These are phyloP conservation scores for Netelia inedita DNA, from an alignment of 2,888 invertebrate genomes.

Conservation along the genomic window DNA sequence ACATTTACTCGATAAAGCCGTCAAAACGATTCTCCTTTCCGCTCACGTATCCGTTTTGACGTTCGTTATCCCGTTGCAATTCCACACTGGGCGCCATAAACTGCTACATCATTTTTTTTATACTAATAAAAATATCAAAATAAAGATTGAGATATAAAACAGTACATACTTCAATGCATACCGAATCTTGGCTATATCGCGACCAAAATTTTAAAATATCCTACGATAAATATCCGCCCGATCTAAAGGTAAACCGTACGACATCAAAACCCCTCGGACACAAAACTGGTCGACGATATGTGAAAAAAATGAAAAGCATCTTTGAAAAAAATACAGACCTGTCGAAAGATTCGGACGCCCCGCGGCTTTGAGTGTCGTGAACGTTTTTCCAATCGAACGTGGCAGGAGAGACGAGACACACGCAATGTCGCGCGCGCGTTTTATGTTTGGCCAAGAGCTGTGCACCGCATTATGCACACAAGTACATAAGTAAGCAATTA, in stretches of 20 bases:
- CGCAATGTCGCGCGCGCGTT: constrained; percentile 58
- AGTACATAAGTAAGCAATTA: constrained; percentile 76
- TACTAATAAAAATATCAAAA: background rate
- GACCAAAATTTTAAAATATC: too few relatives aligned
- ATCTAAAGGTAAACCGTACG: too few relatives aligned
- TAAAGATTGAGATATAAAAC: background rate
- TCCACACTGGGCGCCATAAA: background rate
- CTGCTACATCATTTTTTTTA: background rate
- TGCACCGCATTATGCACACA: constrained; percentile 64
- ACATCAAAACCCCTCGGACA: too few relatives aligned
- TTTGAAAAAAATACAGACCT: too few relatives aligned
- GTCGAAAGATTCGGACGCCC: too few relatives aligned
- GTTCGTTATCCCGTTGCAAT: constrained; percentile 36
- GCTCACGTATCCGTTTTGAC: constrained; percentile 47
- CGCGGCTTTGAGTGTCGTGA: background rate
- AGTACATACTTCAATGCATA: background rate
- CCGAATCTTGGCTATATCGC: background rate
- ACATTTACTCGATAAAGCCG: constrained; percentile 41
- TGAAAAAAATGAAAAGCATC: too few relatives aligned
- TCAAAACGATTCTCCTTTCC: constrained; percentile 43
- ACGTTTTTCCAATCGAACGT: constrained; percentile 16
- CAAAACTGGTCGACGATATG: too few relatives aligned
- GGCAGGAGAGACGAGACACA: constrained; percentile 14
- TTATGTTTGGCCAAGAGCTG: constrained; percentile 71
- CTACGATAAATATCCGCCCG: too few relatives aligned